phyloP scores from a whole-genome alignment of 2,888 invertebrate genomes.

The Lasioglossum pauxillum region DNA sequence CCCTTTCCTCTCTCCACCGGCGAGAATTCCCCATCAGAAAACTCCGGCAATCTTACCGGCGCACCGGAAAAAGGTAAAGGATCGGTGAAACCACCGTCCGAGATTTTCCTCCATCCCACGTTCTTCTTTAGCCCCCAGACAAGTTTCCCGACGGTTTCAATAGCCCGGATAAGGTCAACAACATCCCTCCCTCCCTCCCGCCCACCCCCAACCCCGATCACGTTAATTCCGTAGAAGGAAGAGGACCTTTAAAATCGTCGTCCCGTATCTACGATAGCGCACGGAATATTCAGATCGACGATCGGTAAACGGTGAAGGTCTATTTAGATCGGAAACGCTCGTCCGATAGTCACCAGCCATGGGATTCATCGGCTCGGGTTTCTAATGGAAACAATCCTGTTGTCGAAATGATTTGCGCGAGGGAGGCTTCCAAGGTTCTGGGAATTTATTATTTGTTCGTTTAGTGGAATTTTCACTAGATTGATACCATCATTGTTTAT shows the following conservation, averaged over 20 bases:
- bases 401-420: background rate
- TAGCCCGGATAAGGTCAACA: slow-evolving; percentile 13
- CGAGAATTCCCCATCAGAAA: background rate
- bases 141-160: slow-evolving; percentile 4
- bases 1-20: background rate
- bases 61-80: slow-evolving; percentile 25
- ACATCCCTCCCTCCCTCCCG: background rate
- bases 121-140: background rate
- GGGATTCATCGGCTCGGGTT: background rate
- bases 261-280: slow-evolving; percentile 13
- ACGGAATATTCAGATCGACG: slow-evolving; percentile 27
- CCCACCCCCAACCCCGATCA: slow-evolving; percentile 1
- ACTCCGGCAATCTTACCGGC: slow-evolving; percentile 8
- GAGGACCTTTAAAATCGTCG: slow-evolving; percentile 8
- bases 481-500: too few relatives aligned
- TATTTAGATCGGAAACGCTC: background rate
- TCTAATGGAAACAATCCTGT: background rate
- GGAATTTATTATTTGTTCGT: background rate
- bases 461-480: background rate
- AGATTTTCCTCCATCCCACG: background rate
- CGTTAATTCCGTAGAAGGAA: slow-evolving; percentile 23
- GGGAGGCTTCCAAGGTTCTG: background rate
- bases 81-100: slow-evolving; percentile 23
- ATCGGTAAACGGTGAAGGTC: slow-evolving; percentile 35
- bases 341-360: background rate